Conservation (phyloP, 2,797 vertebrate genomes). For the Tragopan temminckii region DNA sequence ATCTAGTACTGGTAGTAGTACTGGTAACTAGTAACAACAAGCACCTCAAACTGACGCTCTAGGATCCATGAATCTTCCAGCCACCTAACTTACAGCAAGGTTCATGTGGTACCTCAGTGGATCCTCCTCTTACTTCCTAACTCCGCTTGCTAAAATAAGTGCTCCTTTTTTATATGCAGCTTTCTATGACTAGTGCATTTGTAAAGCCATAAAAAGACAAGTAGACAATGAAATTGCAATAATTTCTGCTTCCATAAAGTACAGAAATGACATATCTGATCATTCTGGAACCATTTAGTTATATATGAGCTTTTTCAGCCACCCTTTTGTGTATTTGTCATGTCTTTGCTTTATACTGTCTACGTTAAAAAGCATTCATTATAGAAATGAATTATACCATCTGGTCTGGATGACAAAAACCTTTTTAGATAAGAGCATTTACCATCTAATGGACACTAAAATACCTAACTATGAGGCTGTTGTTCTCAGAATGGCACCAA, state of each 20-base stretch:
- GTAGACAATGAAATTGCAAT: background rate
- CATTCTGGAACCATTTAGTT: background rate
- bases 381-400: slow-evolving; percentile 28
- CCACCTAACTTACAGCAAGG: background rate
- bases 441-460: background rate
- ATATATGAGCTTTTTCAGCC: background rate
- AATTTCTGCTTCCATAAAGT: background rate
- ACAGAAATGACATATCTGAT: background rate
- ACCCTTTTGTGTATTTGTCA: background rate
- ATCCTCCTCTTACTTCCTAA: background rate
- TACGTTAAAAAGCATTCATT: background rate
- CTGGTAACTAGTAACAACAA: background rate
- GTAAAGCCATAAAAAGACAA: background rate
- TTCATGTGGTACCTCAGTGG: background rate
- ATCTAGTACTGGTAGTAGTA: background rate
- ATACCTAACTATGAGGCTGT: background rate
- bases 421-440: slow-evolving; percentile 18
- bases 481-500: slow-evolving; percentile 10
- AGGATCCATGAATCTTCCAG: background rate
- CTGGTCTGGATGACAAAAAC: background rate
- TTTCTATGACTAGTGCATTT: background rate
- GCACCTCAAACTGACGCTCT: background rate
- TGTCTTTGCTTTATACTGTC: background rate
- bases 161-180: background rate
- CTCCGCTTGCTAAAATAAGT: background rate